phyloP scores from a whole-genome alignment of 2,113 vertebrate species.

The Balaeniceps rex region DNA sequence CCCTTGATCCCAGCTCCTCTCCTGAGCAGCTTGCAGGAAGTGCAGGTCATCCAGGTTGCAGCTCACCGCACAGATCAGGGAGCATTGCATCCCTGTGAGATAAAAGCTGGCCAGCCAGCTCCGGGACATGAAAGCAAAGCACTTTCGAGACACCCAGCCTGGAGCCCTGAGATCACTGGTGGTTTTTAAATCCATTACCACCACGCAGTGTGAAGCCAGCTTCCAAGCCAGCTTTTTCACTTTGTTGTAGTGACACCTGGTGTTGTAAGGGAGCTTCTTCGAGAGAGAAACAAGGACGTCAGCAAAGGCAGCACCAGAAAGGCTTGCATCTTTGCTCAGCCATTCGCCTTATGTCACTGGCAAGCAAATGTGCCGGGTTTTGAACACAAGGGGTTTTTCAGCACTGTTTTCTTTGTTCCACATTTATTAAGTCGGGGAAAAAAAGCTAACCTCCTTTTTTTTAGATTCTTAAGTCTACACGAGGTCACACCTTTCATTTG shows the following conservation, averaged over 20 bases:
- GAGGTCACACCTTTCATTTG: not conserved
- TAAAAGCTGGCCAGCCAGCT: not conserved
- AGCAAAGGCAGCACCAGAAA: not conserved
- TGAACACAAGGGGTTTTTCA: not conserved
- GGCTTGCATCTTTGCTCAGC: not conserved
- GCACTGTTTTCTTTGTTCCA: not conserved
- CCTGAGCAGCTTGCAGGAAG: not conserved
- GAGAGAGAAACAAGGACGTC: not conserved
- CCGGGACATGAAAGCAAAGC: fast-evolving
- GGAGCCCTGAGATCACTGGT: not conserved
- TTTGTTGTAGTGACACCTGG: constrained; percentile 53
- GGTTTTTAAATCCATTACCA: not conserved
- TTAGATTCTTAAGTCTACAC: not conserved
- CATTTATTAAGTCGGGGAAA: not conserved
- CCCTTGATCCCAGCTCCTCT: not conserved
- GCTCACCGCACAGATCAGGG: no score
- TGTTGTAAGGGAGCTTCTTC: not conserved
- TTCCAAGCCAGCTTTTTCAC: not conserved
- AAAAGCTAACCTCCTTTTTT: not conserved
- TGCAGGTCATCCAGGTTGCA: fast-evolving
- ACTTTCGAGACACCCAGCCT: fast-evolving
- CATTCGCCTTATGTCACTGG: fast-evolving
- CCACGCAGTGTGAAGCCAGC: fast-evolving
- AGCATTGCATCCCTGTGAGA: no score
- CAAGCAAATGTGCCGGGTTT: not conserved